Evolutionary conservation across 2,797 vertebrate genomes (phyloP), one percentile per base, ranked within the genome.

Genomic region (Huso huso): DNA sequence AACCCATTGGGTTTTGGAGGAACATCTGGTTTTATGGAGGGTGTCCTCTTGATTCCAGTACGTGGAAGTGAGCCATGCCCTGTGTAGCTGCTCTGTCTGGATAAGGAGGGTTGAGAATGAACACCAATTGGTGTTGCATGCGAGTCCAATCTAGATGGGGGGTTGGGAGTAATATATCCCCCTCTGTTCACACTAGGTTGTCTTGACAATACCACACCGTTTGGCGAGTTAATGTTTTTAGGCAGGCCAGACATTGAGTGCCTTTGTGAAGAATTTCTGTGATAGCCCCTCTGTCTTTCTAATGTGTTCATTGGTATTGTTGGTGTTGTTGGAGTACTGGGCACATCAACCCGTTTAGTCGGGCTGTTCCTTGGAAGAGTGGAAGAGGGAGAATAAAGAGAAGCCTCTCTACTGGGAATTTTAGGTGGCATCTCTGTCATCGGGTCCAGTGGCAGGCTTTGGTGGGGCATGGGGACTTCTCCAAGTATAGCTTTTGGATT

Each of bases 1-100:
- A 98, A 97, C 10, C 94, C 84, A 72, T 87, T 96, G 74, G 97
- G 96, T 90, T 99, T 99, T 77, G 96, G 97, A 78, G 97, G 97
- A 84, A 99, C 93, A 0, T 98, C 95, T 0, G 97, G 97, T 86
- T 96, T 98, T 92, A 98, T 82, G 69, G 96, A 98, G 69, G 93
- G 90, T 81, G 94, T 95, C 90, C 95, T 87, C 93, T 97, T 98
- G 78, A 99, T 73, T 70, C 95, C 94, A 65, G 93, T 94, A 74
- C 95, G 94, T 73, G 97, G 95, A 71, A 98, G 93, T 57, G 97
- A 98, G 75, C 95, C 93, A 0, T 95, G 93, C 77, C 94, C 93
- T 37, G 91, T 94, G 81, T 95, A 98, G 81, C 93, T 96, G 88
- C 93, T 94, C 82, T 98, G 96, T 82, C 94, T 86, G 63, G 95